A percentile compares a stretch with the other conserved stretches of the same genome.
Conservation (phyloP, 1,140 invertebrate genomes). For the Eueides isabella region DNA sequence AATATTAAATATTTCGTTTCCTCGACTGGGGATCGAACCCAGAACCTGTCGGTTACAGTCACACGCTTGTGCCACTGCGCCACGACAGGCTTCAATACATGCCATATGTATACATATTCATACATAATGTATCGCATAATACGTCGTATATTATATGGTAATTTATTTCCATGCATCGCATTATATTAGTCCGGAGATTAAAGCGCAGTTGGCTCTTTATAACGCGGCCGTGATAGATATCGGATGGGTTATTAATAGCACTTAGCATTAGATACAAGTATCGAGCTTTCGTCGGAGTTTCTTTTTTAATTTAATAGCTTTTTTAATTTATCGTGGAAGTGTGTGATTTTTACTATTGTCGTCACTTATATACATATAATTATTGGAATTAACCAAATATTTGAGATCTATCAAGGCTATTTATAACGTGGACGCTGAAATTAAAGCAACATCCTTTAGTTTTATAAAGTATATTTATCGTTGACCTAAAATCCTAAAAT, state of each 20-base stretch:
- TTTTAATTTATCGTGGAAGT: background rate
- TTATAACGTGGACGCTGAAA: too few relatives aligned
- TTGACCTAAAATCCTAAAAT: too few relatives aligned
- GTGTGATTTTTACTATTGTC: background rate
- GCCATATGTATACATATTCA: background rate
- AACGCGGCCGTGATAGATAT: constrained; percentile 14
- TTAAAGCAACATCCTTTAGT: too few relatives aligned
- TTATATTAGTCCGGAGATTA: constrained; percentile 20
- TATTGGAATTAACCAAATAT: too few relatives aligned
- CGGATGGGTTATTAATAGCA: constrained; percentile 13
- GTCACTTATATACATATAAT: too few relatives aligned
- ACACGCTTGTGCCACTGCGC: too few relatives aligned
- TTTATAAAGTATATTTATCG: too few relatives aligned
- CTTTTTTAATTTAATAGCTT: background rate
- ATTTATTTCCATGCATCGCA: constrained; percentile 20
- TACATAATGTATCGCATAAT: constrained; percentile 9
- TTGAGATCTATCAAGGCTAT: too few relatives aligned
- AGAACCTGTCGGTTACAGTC: too few relatives aligned
- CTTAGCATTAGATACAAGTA: background rate
- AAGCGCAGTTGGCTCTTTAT: constrained; percentile 16
- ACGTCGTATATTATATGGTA: constrained; percentile 19
- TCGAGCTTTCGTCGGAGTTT: background rate
- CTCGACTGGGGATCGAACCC: too few relatives aligned
- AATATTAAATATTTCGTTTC: too few relatives aligned
- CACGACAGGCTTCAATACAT: too few relatives aligned